Base-by-base conservation (phyloP, 2,797 vertebrate species). In the Brotula barbata region DNA sequence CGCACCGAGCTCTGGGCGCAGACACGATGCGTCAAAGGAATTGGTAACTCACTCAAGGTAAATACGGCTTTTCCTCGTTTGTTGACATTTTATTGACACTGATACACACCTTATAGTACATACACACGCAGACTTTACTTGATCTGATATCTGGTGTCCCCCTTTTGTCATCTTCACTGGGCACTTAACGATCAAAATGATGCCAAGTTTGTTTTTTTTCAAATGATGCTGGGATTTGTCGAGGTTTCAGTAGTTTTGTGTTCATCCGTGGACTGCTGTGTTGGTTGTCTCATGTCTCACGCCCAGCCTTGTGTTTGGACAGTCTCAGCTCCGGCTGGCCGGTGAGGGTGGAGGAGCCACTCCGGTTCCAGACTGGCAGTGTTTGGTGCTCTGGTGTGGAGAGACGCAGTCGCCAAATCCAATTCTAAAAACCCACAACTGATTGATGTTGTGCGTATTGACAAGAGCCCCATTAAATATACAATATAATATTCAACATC, bases 31-130 rank as follows among this genome's bases (percentile, higher is more conserved):
- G 51, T 63, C 77, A 73, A 56, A 76, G 40, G 73, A 61, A 82
- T 74, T 52, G 50, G 1, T 78, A 87, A 90, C 85, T 86, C 81
- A 64, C 62, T 70, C 43, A 67, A 91, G 91, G 91, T 88, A 92
- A 89, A 80, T 11, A 31, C 5, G 2, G 31, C 6, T 33, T 33
- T 19, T 7, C 8, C 3, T 7, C 6, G 7, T 28, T 1, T 23
- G 5, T n/a, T 61, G 17, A 19, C 22, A 17, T 64, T 20, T 28
- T 6, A 2, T 17, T 33, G n/a, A 63, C 42, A 47, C 31, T 3
- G 40, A n/a, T 34, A 22, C 13, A 47, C 52, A 12, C 20, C 17
- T 41, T 25, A 9, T 50, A 58, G 51, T 67, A 53, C 6, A 28
- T 6, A 5, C 31, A 20, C 46, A 37, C 56, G 20, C 10, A 1